These are phyloP conservation scores for Plebejus argus DNA, from an alignment of 2,888 invertebrate genomes.

Conservation along the genomic window DNA sequence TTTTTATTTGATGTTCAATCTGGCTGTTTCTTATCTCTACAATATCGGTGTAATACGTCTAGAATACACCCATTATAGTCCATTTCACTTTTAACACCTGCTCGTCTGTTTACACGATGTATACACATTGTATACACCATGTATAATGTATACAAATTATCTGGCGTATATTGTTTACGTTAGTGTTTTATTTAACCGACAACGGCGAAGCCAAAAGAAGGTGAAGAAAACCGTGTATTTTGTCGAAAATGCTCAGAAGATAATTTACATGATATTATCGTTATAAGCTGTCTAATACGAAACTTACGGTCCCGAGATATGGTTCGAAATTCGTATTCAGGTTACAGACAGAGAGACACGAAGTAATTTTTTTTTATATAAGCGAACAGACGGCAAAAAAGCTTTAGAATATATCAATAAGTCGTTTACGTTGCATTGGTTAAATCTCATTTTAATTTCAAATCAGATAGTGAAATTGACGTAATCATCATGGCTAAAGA, in stretches of 20 bases:
- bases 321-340: too few species aligned
- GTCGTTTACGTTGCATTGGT: too few species aligned
- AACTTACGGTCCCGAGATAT: too few species aligned
- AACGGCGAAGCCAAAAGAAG: neutral
- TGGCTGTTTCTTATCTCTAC: neutral
- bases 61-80: neutral
- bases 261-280: too few species aligned
- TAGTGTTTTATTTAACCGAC: neutral
- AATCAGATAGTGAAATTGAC: neutral
- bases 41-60: neutral
- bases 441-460: too few species aligned
- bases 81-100: conserved; percentile 13
- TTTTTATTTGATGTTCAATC: neutral
- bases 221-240: too few species aligned
- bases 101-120: neutral
- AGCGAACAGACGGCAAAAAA: too few species aligned
- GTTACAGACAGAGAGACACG: too few species aligned
- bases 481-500: neutral
- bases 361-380: too few species aligned
- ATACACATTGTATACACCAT: neutral
- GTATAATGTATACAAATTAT: neutral
- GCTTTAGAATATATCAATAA: too few species aligned
- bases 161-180: neutral
- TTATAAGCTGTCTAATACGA: too few species aligned
- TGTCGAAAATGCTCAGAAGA: too few species aligned